A percentile compares a stretch with the other conserved stretches of the same genome.
Conservation (phyloP, 2,797 vertebrate species). For the Pseudomugil gertrudae region DNA sequence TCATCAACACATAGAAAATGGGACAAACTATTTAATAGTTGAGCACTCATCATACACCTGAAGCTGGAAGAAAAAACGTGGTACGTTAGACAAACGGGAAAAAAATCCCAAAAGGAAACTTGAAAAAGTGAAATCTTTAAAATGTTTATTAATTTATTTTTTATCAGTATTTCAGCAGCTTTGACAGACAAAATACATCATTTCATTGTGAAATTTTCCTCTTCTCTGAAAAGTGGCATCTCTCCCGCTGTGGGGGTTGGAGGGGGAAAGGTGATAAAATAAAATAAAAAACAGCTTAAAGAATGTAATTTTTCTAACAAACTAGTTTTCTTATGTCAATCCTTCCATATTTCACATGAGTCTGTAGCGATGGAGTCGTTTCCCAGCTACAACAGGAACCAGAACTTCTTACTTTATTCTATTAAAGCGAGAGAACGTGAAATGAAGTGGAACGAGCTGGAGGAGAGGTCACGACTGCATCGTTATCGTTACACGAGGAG, state of each 20-base stretch:
- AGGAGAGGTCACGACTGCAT: background rate
- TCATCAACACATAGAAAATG: too few species aligned
- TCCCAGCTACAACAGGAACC: conserved; percentile 9
- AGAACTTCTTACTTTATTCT: background rate
- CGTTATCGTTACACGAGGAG: background rate
- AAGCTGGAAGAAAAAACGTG: too few species aligned
- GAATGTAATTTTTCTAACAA: background rate
- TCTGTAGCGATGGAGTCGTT: conserved; percentile 5
- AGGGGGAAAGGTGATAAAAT: background rate
- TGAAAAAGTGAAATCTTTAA: conserved; percentile 23
- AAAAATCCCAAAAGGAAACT: conserved; percentile 10
- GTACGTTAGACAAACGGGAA: background rate
- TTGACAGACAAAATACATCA: conserved; percentile 74
- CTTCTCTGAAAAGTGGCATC: conserved; percentile 22
- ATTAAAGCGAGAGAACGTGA: background rate
- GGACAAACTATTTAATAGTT: too few species aligned
- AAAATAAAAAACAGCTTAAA: background rate
- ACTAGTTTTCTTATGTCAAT: background rate
- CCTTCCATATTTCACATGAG: background rate
- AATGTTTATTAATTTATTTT: conserved; percentile 62
- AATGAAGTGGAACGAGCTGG: conserved; percentile 13
- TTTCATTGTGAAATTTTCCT: conserved; percentile 41
- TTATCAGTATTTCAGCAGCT: conserved; percentile 78
- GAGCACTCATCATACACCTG: too few species aligned
- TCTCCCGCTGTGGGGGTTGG: conserved; percentile 15